phyloP scores from a whole-genome alignment of 2,113 vertebrate genomes.

The Grantiella picta region DNA sequence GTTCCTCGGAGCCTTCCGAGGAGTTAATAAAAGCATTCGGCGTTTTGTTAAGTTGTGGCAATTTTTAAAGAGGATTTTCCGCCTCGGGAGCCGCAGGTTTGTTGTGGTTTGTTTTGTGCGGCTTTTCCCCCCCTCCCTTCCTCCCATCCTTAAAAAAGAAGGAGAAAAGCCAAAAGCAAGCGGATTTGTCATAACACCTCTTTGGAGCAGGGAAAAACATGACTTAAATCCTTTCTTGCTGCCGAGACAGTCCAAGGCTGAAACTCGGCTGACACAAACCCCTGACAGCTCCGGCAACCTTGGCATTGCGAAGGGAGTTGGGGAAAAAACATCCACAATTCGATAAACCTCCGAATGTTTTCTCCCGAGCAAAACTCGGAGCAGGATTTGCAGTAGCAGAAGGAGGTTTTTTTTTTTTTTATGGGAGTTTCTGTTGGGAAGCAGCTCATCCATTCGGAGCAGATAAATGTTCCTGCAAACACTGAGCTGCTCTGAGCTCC shows the following conservation, averaged over 20 bases:
- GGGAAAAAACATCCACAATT: background rate
- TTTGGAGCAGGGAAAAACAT: background rate
- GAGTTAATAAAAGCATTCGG: background rate
- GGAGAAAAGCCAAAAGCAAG: background rate
- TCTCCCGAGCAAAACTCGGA: background rate
- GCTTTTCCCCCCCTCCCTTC: background rate
- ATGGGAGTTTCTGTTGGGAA: background rate
- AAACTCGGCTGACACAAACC: background rate
- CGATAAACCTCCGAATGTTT: background rate
- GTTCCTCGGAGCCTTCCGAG: background rate
- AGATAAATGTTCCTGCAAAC: background rate
- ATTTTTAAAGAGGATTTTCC: constrained; percentile 29
- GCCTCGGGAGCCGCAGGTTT: background rate
- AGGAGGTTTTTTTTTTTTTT: background rate
- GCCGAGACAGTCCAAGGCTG: constrained; percentile 10
- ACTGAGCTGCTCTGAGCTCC: background rate
- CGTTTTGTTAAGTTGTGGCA: background rate
- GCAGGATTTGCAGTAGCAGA: background rate
- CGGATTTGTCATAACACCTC: background rate
- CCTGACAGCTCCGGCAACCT: background rate
- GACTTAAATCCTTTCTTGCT: background rate
- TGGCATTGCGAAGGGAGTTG: background rate
- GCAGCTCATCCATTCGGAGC: background rate
- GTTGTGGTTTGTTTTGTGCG: background rate
- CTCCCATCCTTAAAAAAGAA: background rate